These are phyloP conservation scores for Drosophila meridiana DNA, from an alignment of 2,888 invertebrate genomes.

Conservation along the genomic window DNA sequence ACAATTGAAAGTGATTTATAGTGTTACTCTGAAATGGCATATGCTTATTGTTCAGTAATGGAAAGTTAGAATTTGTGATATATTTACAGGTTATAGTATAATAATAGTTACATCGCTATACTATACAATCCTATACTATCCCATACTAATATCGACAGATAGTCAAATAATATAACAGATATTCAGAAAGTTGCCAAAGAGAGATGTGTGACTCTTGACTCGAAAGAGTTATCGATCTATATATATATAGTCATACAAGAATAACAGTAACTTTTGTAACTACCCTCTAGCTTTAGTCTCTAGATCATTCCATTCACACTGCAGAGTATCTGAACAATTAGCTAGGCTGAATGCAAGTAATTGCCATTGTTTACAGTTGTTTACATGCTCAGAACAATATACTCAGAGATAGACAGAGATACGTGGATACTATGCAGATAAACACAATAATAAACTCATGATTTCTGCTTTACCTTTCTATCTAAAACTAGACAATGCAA, in stretches of 20 bases:
- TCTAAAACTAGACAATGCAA: conserved; percentile 31
- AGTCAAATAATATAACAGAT: too few species aligned
- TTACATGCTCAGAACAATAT: conserved; percentile 30
- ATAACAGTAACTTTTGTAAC: not conserved
- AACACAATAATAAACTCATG: conserved; percentile 38
- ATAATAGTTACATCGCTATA: too few species aligned
- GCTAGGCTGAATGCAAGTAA: not conserved
- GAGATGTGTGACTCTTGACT: too few species aligned
- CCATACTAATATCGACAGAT: too few species aligned
- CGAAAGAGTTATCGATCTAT: not conserved
- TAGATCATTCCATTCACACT: not conserved
- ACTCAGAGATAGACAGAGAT: not conserved
- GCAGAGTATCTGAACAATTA: conserved; percentile 26
- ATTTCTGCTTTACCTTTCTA: conserved; percentile 42
- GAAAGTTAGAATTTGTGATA: too few species aligned
- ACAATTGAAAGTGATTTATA: not conserved
- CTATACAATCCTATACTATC: too few species aligned
- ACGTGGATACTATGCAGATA: conserved; percentile 13
- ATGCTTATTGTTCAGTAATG: too few species aligned
- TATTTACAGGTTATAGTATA: too few species aligned
- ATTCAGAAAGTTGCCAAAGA: too few species aligned
- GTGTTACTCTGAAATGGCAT: not conserved
- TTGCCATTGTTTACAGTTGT: conserved; percentile 20
- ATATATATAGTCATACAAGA: too few species aligned
- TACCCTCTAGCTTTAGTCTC: not conserved